A percentile compares a stretch with the other conserved stretches of the same genome.
These are phyloP conservation scores for Blera fallax DNA, from an alignment of 2,888 invertebrate species.

Conservation along the genomic window DNA sequence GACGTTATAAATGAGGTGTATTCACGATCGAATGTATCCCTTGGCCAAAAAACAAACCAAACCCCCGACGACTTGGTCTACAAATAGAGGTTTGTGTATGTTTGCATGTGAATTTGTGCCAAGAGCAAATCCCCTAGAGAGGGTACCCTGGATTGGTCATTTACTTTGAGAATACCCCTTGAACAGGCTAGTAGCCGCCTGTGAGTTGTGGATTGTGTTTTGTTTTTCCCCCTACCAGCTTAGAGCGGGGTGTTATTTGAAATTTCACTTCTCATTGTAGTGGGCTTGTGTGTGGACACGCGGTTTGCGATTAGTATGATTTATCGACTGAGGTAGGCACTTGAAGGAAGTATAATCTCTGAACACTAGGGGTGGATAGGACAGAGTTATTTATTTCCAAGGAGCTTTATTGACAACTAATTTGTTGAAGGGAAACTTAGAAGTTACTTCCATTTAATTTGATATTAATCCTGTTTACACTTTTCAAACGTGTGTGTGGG, in stretches of 20 bases:
- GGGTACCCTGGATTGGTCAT: slow-evolving; percentile 34
- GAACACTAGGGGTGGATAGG: slow-evolving; percentile 10
- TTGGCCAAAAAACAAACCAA: slow-evolving; percentile 39
- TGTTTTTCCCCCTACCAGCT: neutral
- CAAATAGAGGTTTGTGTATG: neutral
- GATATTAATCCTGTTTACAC: slow-evolving; percentile 39
- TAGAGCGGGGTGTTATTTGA: neutral
- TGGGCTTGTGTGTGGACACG: slow-evolving; percentile 19
- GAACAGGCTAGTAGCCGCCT: neutral
- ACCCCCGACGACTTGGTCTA: neutral
- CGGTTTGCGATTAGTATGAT: slow-evolving; percentile 56
- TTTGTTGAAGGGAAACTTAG: slow-evolving; percentile 19
- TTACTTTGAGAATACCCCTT: slow-evolving; percentile 42
- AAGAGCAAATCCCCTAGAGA: slow-evolving; percentile 16
- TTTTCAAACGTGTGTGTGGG: neutral
- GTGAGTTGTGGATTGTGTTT: neutral
- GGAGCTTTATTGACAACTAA: slow-evolving; percentile 17
- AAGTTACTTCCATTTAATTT: slow-evolving; percentile 42
- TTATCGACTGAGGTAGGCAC: slow-evolving; percentile 36
- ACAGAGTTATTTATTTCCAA: slow-evolving; percentile 12
- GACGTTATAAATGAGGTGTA: slow-evolving; percentile 67
- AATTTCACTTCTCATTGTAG: slow-evolving; percentile 14
- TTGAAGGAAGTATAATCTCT: slow-evolving; percentile 28
- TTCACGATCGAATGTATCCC: slow-evolving; percentile 52
- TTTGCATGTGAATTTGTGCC: neutral